These are phyloP conservation scores for Helicoverpa zea DNA, from an alignment of 1,140 invertebrate species.

Conservation along the genomic window DNA sequence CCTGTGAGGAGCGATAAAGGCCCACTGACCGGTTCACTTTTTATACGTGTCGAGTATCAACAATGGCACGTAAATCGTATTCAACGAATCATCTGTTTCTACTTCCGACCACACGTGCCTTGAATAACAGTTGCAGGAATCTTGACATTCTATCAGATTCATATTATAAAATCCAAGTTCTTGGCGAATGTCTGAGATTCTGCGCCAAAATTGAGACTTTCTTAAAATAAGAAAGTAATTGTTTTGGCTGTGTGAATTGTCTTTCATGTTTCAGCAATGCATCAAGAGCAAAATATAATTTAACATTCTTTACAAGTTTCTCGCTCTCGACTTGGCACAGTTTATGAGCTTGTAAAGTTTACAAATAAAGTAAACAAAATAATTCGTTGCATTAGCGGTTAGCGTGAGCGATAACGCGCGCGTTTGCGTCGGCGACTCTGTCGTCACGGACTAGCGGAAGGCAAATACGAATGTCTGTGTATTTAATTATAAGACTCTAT, in stretches of 20 bases:
- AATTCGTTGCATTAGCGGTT: slow-evolving; percentile 34
- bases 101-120: slow-evolving; percentile 66
- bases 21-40: slow-evolving; percentile 83
- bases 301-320: neutral
- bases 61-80: slow-evolving; percentile 84
- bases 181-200: neutral
- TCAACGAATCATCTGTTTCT: slow-evolving; percentile 78
- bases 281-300: slow-evolving; percentile 14
- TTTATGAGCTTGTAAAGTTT: slow-evolving; percentile 27
- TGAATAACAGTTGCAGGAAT: slow-evolving; percentile 51
- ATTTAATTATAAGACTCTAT: slow-evolving; percentile 83
- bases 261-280: slow-evolving; percentile 3
- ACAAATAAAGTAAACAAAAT: slow-evolving; percentile 21
- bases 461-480: slow-evolving; percentile 76
- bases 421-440: slow-evolving; percentile 52
- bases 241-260: neutral
- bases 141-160: slow-evolving; percentile 24
- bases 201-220: too few species aligned
- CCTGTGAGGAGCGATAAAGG: slow-evolving; percentile 81
- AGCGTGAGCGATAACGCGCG: slow-evolving; percentile 26
- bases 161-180: slow-evolving; percentile 1
- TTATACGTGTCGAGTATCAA: slow-evolving; percentile 80
- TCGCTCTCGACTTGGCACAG: slow-evolving; percentile 18
- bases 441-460: slow-evolving; percentile 64
- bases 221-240: neutral